A percentile compares a stretch with the other conserved stretches of the same genome.
phyloP scores from a whole-genome alignment of 2,888 invertebrate species.

The Spicauda simplicius region DNA sequence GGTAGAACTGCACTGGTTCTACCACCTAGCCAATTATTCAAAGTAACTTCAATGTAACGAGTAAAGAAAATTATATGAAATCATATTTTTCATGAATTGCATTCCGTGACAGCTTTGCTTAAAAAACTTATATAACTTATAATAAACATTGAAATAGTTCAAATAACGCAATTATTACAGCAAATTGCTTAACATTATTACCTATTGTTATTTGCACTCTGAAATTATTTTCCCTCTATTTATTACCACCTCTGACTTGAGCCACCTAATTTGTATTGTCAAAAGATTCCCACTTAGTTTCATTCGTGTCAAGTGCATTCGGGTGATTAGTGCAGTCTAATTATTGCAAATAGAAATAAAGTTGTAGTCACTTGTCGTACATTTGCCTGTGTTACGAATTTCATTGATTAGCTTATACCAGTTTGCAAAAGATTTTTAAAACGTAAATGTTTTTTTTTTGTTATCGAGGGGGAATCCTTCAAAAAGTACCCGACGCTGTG shows the following conservation, averaged over 20 bases:
- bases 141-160: slow-evolving; percentile 23
- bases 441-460: too few relatives aligned
- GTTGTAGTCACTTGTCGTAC: not conserved
- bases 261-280: slow-evolving; percentile 53
- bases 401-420: too few relatives aligned
- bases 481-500: too few relatives aligned
- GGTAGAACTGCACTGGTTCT: too few relatives aligned
- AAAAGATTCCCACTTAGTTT: slow-evolving; percentile 66
- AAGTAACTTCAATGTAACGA: too few relatives aligned
- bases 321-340: slow-evolving; percentile 60
- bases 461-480: too few relatives aligned
- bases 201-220: slow-evolving; percentile 20
- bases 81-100: not conserved
- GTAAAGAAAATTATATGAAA: not conserved
- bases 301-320: slow-evolving; percentile 75
- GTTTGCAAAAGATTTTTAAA: too few relatives aligned
- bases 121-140: not conserved
- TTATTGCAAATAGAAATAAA: slow-evolving; percentile 58
- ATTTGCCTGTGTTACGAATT: not conserved
- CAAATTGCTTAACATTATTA: slow-evolving; percentile 29
- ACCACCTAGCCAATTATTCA: too few relatives aligned
- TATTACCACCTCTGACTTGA: slow-evolving; percentile 15
- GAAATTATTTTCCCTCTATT: slow-evolving; percentile 4
- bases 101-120: not conserved
- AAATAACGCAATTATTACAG: slow-evolving; percentile 32